Base-by-base conservation (phyloP, 2,888 invertebrate species). In the Kuschelorhynchus macadamiae region DNA sequence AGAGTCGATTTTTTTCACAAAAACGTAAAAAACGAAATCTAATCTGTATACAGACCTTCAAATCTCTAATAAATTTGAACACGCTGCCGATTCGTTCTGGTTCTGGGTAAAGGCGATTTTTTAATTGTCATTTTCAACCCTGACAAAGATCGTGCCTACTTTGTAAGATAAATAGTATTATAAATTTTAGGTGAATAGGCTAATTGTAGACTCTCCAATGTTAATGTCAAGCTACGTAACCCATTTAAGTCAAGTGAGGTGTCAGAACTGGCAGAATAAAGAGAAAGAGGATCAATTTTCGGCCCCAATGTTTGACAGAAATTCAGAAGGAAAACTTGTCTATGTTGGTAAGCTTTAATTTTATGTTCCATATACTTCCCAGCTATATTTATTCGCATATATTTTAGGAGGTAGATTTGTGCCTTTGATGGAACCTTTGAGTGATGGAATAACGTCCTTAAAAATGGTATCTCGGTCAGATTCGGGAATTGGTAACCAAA, bases 191-290 rank as follows among this genome's bases (percentile, higher is more conserved):
- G 67, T 78, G n/a, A 81, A 84, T 67, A 87, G 90, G 67, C 94
- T 97, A 0, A 97, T 98, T 71, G 91, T 95, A 4, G 95, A 97
- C 78, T 97, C 97, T 0, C 96, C 97, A 0, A 85, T 98, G 56
- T 85, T 98, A 0, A 96, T 98, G 95, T 93, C 96, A 2, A 96
- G 96, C 79, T 98, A 98, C 81, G 90, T 94, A 80, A 92, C 92
- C 76, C 96, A 97, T 82, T 85, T 98, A 78, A 95, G 96, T 1
- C 96, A 96, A 85, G 91, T 87, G 20, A 85, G 85, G 66, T 93
- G 93, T 77, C 83, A 86, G 30, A 95, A 95, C 82, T 95, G 94
- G 95, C 75, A 75, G 18, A 80, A 79, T 32, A 85, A 92, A 74
- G 90, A 92, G 0, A 91, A 91, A 5, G 89, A 89, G 67, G 92